phyloP scores from a whole-genome alignment of 2,797 vertebrate genomes.

The Gadopsis bispinosus region DNA sequence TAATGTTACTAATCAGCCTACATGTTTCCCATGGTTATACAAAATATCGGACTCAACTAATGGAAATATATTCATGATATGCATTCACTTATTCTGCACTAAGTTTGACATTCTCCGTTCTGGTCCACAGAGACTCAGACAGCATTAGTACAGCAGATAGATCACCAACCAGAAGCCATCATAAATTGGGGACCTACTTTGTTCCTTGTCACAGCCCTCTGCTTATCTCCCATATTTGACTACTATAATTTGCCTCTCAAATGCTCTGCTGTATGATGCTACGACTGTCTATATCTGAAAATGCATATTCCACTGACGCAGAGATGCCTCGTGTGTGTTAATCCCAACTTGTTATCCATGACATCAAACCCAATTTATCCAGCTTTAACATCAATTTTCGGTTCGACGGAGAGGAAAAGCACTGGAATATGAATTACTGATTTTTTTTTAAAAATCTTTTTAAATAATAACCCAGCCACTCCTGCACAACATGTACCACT shows the following conservation, averaged over 20 bases:
- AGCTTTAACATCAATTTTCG: constrained; percentile 75
- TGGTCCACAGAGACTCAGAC: constrained; percentile 47
- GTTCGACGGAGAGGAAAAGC: constrained; percentile 77
- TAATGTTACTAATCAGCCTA: constrained; percentile 54
- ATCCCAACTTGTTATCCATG: constrained; percentile 79
- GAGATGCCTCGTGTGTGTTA: constrained; percentile 54
- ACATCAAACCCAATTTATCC: constrained; percentile 80
- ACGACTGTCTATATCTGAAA: constrained; percentile 53
- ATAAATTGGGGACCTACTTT: constrained; percentile 53
- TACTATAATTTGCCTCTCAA: constrained; percentile 74
- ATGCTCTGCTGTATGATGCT: constrained; percentile 50
- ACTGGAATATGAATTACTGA: constrained; percentile 64
- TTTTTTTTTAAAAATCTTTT: constrained; percentile 51
- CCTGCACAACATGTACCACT: constrained; percentile 59
- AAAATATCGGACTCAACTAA: constrained; percentile 58
- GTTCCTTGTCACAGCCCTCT: constrained; percentile 63
- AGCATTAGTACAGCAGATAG: constrained; percentile 47
- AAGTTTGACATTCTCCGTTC: constrained; percentile 61
- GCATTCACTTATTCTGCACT: constrained; percentile 56
- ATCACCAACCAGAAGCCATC: constrained; percentile 39
- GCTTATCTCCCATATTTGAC: constrained; percentile 74
- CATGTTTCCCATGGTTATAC: constrained; percentile 60
- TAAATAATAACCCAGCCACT: constrained; percentile 62
- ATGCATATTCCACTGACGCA: constrained; percentile 58
- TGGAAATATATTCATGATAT: constrained; percentile 74